phyloP scores from a whole-genome alignment of 2,113 vertebrate species.

The Nothobranchius furzeri region DNA sequence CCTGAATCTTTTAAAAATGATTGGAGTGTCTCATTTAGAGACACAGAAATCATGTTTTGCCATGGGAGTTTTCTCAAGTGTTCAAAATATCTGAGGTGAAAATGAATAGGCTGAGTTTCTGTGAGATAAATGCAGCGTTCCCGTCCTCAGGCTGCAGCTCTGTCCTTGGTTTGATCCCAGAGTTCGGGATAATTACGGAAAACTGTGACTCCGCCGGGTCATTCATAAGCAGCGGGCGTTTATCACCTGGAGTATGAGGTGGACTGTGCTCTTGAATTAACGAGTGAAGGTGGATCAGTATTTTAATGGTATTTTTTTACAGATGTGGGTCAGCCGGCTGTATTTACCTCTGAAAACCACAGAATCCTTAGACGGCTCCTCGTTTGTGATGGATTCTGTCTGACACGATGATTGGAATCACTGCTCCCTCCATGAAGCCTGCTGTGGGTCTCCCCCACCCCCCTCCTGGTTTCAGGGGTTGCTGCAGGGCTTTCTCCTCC shows the following conservation, averaged over 20 bases:
- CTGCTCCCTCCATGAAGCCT: conserved; percentile 24
- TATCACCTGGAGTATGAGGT: background rate
- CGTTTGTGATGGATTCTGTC: background rate
- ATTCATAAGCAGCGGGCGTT: background rate
- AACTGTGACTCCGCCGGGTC: conserved; percentile 23
- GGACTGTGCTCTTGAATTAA: background rate
- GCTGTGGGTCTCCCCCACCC: conserved; percentile 41
- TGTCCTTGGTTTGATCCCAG: conserved; percentile 2
- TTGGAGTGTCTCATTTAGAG: background rate
- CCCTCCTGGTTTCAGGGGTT: conserved; percentile 16
- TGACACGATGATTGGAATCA: conserved; percentile 24
- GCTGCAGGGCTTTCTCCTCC: conserved; percentile 33
- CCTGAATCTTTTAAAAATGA: background rate
- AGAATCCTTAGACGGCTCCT: background rate
- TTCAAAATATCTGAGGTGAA: conserved; percentile 1
- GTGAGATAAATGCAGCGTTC: conserved; percentile 1
- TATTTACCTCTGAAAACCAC: background rate
- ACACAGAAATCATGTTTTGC: conserved; percentile 6
- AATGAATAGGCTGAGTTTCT: conserved; percentile 2
- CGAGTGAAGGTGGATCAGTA: background rate
- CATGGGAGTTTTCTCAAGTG: conserved; percentile 3
- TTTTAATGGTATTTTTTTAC: background rate
- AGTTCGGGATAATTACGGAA: conserved; percentile 4
- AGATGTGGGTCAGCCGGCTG: background rate
- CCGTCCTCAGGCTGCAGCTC: background rate